A percentile compares a stretch with the other conserved stretches of the same genome.
Conservation (phyloP, 2,888 invertebrate species). For the Ochropleura plecta region DNA sequence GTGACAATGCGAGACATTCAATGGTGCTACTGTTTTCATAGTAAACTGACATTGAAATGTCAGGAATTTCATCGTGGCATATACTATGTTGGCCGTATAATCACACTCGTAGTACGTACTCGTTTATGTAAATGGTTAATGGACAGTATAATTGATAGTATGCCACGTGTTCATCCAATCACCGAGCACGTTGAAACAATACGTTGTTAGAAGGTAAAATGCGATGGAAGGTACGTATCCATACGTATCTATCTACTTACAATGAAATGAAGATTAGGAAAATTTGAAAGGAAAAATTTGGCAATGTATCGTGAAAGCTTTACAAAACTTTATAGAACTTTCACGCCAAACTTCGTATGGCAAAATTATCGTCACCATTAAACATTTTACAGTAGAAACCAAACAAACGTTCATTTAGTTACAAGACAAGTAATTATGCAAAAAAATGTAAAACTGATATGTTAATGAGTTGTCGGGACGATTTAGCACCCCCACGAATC, state of each 20-base stretch:
- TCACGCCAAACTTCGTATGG: background rate
- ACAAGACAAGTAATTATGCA: conserved; percentile 79
- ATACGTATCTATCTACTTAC: background rate
- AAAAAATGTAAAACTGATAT: conserved; percentile 86
- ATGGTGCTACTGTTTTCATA: conserved; percentile 43
- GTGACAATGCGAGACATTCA: conserved; percentile 58
- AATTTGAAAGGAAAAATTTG: background rate
- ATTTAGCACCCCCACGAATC: conserved; percentile 86
- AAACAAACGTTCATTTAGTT: conserved; percentile 54
- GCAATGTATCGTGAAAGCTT: background rate
- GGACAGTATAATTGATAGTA: conserved; percentile 12
- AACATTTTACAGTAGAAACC: conserved; percentile 40
- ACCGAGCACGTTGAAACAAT: background rate
- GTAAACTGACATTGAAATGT: conserved; percentile 44
- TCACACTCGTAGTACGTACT: background rate
- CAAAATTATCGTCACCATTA: conserved; percentile 30
- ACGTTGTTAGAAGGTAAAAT: background rate
- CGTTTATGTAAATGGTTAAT: conserved; percentile 4
- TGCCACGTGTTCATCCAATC: conserved; percentile 3
- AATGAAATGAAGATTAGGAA: background rate
- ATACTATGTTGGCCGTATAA: conserved; percentile 5
- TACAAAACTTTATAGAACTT: background rate
- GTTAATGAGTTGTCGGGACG: conserved; percentile 85
- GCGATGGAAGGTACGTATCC: background rate
- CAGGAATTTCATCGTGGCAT: conserved; percentile 18